phyloP scores from a whole-genome alignment of 2,113 vertebrate species.

The Hydropotes inermis region DNA sequence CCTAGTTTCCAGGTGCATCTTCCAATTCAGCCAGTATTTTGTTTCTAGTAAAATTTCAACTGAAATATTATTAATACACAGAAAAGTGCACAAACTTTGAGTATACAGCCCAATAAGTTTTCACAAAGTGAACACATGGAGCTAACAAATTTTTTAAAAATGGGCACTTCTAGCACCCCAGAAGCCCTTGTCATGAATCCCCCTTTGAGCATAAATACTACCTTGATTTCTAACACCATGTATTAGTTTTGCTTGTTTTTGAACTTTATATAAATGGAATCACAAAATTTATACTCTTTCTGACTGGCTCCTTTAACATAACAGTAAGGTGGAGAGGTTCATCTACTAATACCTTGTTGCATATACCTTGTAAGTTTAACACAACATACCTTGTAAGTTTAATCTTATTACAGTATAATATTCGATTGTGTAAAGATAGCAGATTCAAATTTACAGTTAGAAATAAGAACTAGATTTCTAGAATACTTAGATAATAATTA shows the following conservation, averaged over 20 bases:
- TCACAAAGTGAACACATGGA: not conserved
- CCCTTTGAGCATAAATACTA: not conserved
- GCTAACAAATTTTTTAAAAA: not conserved
- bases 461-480: not conserved
- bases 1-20: not conserved
- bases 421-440: not conserved
- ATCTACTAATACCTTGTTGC: not conserved
- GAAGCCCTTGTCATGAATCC: not conserved
- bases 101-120: not conserved
- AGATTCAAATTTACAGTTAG: not conserved
- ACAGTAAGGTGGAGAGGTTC: not conserved
- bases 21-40: not conserved
- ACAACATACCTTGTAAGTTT: not conserved
- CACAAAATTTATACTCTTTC: not conserved
- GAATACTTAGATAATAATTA: not conserved
- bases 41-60: not conserved
- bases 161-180: not conserved
- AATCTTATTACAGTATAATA: not conserved
- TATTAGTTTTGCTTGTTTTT: not conserved
- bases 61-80: not conserved
- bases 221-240: not conserved
- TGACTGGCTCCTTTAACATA: not conserved
- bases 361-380: not conserved
- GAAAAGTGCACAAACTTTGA: not conserved
- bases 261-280: slow-evolving; percentile 5